phyloP scores from a whole-genome alignment of 2,113 vertebrate genomes.

The Rhipidura dahli region DNA sequence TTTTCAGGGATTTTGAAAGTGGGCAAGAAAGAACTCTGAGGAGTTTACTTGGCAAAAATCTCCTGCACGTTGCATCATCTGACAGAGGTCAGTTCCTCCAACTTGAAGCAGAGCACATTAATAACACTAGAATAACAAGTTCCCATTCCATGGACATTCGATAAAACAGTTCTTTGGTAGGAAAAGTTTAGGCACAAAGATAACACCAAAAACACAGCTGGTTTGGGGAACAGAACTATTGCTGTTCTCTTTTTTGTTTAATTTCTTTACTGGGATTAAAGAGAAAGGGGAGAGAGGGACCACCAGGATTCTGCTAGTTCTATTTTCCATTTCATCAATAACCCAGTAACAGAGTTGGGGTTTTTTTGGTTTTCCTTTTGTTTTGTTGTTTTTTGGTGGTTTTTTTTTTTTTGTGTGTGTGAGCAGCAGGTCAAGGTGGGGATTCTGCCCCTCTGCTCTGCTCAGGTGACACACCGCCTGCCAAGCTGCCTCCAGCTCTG shows the following conservation, averaged over 20 bases:
- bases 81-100: neutral
- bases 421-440: rapidly evolving
- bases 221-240: neutral
- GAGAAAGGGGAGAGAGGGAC: neutral
- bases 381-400: no score
- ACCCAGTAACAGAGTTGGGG: neutral
- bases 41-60: neutral
- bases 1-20: neutral
- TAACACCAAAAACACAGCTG: neutral
- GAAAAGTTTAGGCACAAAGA: neutral
- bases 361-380: no score
- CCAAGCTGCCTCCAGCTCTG: neutral
- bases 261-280: neutral
- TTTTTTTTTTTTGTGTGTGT: neutral
- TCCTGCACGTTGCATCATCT: neutral
- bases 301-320: neutral
- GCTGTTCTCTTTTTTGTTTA: neutral
- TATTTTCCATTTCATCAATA: neutral
- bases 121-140: neutral
- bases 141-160: neutral
- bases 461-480: neutral
- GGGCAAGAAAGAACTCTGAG: neutral
- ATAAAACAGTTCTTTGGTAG: neutral
- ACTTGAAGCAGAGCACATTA: neutral
- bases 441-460: neutral